These are phyloP conservation scores for Lepidochrysops patricia DNA, from an alignment of 2,888 invertebrate genomes.

Conservation along the genomic window DNA sequence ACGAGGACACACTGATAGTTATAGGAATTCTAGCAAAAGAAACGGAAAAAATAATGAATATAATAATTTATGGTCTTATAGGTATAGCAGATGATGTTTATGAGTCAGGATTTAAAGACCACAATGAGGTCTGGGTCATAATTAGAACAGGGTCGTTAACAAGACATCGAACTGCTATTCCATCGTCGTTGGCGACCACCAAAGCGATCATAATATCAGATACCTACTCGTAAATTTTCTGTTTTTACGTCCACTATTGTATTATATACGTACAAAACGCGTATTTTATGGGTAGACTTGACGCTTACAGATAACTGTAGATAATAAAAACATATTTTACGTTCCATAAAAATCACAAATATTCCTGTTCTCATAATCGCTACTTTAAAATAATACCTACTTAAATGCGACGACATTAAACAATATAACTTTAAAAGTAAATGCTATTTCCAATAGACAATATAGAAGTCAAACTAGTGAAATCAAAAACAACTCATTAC, in stretches of 20 bases:
- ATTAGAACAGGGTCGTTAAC: conserved; percentile 8
- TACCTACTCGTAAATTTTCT: conserved; percentile 14
- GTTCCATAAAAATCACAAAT: not conserved
- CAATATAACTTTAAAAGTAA: not conserved
- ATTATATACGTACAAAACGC: not conserved
- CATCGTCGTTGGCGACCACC: conserved; percentile 20
- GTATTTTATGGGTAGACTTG: not conserved
- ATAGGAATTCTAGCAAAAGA: no score
- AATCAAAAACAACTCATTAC: not conserved
- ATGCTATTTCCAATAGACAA: not conserved
- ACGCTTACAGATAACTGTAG: not conserved
- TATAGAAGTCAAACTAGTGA: not conserved
- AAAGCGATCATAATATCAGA: conserved; percentile 16
- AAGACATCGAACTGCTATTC: conserved; percentile 15
- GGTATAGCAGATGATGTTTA: no score
- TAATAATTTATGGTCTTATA: not conserved
- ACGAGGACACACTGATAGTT: no score
- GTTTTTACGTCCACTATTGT: not conserved
- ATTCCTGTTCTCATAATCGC: not conserved
- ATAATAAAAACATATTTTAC: not conserved
- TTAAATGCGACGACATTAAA: not conserved
- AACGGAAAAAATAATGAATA: not conserved
- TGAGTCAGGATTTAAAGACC: not conserved
- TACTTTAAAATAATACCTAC: not conserved
- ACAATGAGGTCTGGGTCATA: not conserved